Percentiles rank a stretch among this genome's conserved stretches.
Conservation (phyloP, 2,797 vertebrate species). For the Sorex maritimensis region DNA sequence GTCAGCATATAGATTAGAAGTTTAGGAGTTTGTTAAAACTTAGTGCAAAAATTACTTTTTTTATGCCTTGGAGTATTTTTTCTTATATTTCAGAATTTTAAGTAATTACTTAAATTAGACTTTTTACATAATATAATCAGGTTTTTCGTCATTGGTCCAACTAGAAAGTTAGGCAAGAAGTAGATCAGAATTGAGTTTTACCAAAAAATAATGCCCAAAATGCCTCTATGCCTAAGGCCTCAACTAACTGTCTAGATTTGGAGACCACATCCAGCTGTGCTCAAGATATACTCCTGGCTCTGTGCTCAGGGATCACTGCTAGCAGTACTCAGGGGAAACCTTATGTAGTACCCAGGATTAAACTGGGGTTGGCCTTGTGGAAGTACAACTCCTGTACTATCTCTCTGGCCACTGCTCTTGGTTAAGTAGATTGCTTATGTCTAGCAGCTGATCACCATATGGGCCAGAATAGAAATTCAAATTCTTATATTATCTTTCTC, state of each 20-base stretch:
- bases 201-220: conserved; percentile 13
- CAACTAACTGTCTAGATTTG: conserved; percentile 21
- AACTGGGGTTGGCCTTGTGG: too few species aligned
- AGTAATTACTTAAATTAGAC: conserved; percentile 73
- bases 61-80: conserved; percentile 43
- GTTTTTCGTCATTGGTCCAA: conserved; percentile 30
- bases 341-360: too few species aligned
- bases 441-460: not conserved
- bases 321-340: too few species aligned
- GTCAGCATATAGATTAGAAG: not conserved
- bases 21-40: conserved; percentile 57
- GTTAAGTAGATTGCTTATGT: not conserved
- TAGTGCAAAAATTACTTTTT: conserved; percentile 57
- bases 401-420: not conserved
- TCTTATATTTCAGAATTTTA: conserved; percentile 73
- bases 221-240: conserved; percentile 8
- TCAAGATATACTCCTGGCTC: too few species aligned
- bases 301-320: too few species aligned
- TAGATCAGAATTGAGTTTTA: conserved; percentile 61
- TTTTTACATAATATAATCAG: conserved; percentile 74
- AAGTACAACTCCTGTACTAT: not conserved
- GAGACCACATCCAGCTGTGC: not conserved
- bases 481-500: not conserved
- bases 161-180: conserved; percentile 2
- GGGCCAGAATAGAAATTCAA: not conserved